A percentile compares a stretch with the other conserved stretches of the same genome.
These are phyloP conservation scores for Prunella strophiata DNA, from an alignment of 2,797 vertebrate species.

Conservation along the genomic window DNA sequence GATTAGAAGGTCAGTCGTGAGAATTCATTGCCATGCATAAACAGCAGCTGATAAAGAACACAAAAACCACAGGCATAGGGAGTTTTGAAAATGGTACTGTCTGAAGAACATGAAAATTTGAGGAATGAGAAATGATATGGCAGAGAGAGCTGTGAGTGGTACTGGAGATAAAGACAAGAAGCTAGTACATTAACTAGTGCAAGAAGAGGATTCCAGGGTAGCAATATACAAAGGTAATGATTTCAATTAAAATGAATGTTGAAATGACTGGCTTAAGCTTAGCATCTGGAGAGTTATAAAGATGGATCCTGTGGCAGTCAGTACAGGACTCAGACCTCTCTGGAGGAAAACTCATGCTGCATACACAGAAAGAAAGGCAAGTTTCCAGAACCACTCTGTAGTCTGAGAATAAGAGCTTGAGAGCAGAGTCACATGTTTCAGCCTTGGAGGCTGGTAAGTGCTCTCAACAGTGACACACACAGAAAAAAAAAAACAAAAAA, in stretches of 20 bases:
- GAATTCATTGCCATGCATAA: background rate
- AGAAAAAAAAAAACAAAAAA: background rate
- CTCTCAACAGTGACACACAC: background rate
- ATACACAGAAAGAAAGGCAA: background rate
- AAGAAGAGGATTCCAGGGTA: background rate
- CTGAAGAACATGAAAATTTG: background rate
- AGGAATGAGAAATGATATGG: background rate
- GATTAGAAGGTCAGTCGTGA: background rate
- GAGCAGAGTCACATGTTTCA: background rate
- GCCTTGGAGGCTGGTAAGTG: background rate
- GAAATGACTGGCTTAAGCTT: background rate
- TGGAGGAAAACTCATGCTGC: background rate
- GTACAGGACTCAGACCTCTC: background rate
- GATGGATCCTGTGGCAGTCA: background rate
- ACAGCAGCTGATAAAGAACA: background rate
- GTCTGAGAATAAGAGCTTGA: accelerated
- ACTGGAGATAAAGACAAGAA: background rate
- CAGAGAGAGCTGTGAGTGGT: background rate
- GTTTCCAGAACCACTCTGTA: background rate
- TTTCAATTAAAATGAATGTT: background rate
- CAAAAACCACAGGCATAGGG: background rate
- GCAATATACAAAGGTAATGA: background rate
- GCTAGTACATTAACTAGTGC: background rate
- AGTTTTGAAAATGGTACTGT: background rate
- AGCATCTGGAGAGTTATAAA: background rate